Conservation (phyloP, 2,888 invertebrate genomes). For the Falcaria lacertinaria region DNA sequence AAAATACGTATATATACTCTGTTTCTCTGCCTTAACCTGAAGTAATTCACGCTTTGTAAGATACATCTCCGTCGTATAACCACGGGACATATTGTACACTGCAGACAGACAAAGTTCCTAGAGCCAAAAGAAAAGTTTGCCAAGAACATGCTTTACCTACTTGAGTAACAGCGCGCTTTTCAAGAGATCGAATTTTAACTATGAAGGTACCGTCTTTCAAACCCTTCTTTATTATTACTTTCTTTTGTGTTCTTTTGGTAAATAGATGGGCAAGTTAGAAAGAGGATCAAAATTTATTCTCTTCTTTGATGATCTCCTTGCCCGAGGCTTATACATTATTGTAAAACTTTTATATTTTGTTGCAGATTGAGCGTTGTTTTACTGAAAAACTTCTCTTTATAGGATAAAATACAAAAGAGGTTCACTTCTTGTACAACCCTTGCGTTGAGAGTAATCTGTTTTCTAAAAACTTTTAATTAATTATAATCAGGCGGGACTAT, state of each 20-base stretch:
- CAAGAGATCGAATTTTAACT: background rate
- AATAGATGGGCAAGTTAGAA: conserved; percentile 47
- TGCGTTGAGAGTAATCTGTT: conserved; percentile 66
- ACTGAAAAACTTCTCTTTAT: conserved; percentile 71
- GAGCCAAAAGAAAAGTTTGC: background rate
- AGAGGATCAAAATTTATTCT: conserved; percentile 55
- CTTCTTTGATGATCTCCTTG: conserved; percentile 59
- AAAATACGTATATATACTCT: conserved; percentile 66
- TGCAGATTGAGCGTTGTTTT: conserved; percentile 73
- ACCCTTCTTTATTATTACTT: conserved; percentile 36
- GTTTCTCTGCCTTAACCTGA: conserved; percentile 73
- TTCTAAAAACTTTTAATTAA: conserved; percentile 74
- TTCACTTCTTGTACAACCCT: conserved; percentile 62
- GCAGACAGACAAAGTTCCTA: background rate
- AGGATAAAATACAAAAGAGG: conserved; percentile 74
- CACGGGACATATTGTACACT: conserved; percentile 6
- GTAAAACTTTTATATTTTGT: conserved; percentile 76
- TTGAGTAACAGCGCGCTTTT: background rate
- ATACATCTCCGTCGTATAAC: conserved; percentile 21
- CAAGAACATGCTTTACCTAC: background rate
- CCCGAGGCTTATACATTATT: conserved; percentile 73
- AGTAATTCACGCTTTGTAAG: conserved; percentile 49
- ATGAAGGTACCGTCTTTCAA: conserved; percentile 17
- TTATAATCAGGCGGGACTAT: conserved; percentile 58
- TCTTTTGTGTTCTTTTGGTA: conserved; percentile 39